Base-by-base conservation (phyloP, 2,888 invertebrate species). In the Teleogryllus oceanicus region DNA sequence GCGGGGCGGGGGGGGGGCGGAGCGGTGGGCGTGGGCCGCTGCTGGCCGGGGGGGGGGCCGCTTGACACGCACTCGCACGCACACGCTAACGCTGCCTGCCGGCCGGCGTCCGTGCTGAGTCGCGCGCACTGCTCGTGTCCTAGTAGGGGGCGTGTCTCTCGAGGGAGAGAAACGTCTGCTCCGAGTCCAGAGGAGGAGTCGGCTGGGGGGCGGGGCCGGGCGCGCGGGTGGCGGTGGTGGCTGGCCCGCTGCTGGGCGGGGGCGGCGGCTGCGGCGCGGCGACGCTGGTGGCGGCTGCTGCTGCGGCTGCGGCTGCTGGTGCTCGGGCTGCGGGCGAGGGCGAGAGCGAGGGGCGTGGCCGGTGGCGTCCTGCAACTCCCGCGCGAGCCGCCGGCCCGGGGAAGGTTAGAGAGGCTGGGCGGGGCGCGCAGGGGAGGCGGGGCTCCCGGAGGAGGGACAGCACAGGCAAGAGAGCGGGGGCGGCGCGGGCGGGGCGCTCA, bases 1-100 rank as follows among this genome's bases (percentile, higher is more conserved):
- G 76, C 37, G 37, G 37, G n/a, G 16, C 24, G 76, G 18, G 76
- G 76, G 76, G 76, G 76, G 76, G 76, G 76, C 76, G 21, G 76
- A 20, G 21, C 76, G 24, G n/a, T 37, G 76, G 49, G 77, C 49
- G 50, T 13, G 21, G 75, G 75, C 18, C 75, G 75, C 75, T 20
- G 37, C 37, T 37, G 37, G 5, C 8, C 37, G 8, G 37, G 37
- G 2, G 2, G 3, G 24, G 0, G 24, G 24, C 10, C 24, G 76
- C 12, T 37, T 16, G 76, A 37, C 24, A 37, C 24, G 76, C 24
- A 11, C 37, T 37, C 21, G 16, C 20, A n/a, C 37, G 20, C 20
- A n/a, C 37, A 76, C 37, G 13, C 21, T 0, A 76, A 13, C 37
- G 21, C 62, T 62, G 16, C 62, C 62, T 62, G 16, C 18, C 18